Base-by-base conservation (phyloP, 2,797 vertebrate genomes). In the Serranus cabrilla region DNA sequence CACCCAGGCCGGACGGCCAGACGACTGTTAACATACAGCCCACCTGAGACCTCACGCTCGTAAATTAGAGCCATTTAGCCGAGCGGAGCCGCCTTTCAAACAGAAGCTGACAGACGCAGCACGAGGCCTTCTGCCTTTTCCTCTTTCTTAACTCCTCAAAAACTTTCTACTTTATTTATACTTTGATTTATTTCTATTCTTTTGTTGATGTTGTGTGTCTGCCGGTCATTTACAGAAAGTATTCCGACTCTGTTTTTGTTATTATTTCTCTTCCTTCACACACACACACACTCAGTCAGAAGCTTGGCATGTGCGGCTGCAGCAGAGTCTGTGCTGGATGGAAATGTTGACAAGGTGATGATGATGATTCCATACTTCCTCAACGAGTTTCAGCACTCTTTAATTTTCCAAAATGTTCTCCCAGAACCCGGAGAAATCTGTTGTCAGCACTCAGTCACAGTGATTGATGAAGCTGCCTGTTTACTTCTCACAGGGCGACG, bases 31-130 rank as follows among this genome's bases (percentile, higher is more conserved):
- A 85, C 83, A 63, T 58, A 73, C 50, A 65, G 74, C 78, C 70
- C 85, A 82, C 84, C 81, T 74, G 83, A 83, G 87, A 75, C 83
- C 80, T 50, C 11, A 0, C 9, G 47, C 60, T 79, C 80, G 7
- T 88, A 87, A 90, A 84, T 87, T 56, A 89, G 58, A 78, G 21
- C 52, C 71, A 11, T 80, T 89, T 86, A 85, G 67, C 58, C 0
- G 66, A 72, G 51, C 39, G 0, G 20, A 31, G 74, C 40, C 65
- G 43, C 58, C 71, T 77, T 75, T 81, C 63, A 78, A 66, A 79
- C 84, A 75, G 84, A 56, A 82, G 82, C 84, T 80, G 69, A 81
- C 50, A 58, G 71, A 65, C 55, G 0, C 46, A 50, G 59, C 31
- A 14, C 1, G 6, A 21, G 13, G 51, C 45, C 39, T 31, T 16